phyloP scores from a whole-genome alignment of 2,888 invertebrate species.

The Tolmerus cingulatus region DNA sequence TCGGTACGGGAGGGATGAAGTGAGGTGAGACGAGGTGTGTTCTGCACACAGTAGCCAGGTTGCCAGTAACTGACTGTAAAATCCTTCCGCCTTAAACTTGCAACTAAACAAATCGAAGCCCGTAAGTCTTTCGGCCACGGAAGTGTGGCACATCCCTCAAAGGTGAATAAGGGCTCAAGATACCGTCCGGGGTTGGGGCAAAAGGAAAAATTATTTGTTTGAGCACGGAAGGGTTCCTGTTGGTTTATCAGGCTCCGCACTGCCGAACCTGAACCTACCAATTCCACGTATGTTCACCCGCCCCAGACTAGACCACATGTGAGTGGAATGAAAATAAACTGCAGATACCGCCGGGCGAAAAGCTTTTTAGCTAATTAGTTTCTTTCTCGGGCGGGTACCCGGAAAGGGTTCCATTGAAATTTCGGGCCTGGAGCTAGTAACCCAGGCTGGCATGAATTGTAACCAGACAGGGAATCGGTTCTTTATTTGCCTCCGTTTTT shows the following conservation, averaged over 20 bases:
- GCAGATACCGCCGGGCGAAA: background rate
- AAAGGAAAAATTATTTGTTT: constrained; percentile 23
- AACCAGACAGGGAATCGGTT: background rate
- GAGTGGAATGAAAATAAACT: constrained; percentile 31
- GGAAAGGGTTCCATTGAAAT: constrained; percentile 6
- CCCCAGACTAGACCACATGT: constrained; percentile 22
- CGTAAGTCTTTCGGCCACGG: constrained; percentile 6
- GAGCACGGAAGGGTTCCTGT: constrained; percentile 12
- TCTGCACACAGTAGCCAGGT: background rate
- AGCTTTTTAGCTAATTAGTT: constrained; percentile 36
- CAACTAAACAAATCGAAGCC: constrained; percentile 23
- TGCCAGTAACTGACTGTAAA: background rate
- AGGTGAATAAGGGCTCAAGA: constrained; percentile 25
- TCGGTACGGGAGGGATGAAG: background rate
- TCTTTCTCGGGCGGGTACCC: background rate
- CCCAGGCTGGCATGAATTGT: background rate
- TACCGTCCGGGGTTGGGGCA: background rate
- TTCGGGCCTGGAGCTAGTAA: background rate
- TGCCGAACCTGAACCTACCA: background rate
- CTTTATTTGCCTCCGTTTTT: background rate
- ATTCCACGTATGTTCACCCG: background rate
- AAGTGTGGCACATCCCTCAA: constrained; percentile 13
- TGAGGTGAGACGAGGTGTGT: background rate
- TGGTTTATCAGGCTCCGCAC: constrained; percentile 9
- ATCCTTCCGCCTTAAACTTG: background rate